Base-by-base conservation (phyloP, 2,888 invertebrate species). In the Plagodis dolabraria region DNA sequence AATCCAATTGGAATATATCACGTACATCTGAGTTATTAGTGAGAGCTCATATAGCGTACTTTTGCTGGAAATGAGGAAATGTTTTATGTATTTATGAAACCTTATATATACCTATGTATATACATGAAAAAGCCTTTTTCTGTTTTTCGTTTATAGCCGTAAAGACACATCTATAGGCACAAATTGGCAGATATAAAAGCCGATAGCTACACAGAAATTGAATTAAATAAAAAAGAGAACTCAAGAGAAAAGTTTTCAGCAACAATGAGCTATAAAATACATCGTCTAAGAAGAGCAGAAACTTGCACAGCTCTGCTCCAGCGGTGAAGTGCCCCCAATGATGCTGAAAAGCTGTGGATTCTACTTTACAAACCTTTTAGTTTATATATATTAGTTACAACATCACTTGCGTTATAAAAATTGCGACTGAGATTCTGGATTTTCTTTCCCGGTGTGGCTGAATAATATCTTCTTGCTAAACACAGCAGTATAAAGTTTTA, bases 191-290 rank as follows among this genome's bases (percentile, higher is more conserved):
- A 71, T 69, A 74, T 68, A 71, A 68, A 65, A 67, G 66, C 69
- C 72, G 69, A 68, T 69, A 71, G 63, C 74, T 76, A 83, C 83
- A 82, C 76, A 77, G 77, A 86, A 88, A 89, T 86, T 85, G 88
- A 90, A 89, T 88, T 86, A 86, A 86, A 89, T 81, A 80, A 83
- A 85, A 86, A 84, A 86, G 79, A 73, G 76, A 78, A 74, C 63
- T 72, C 78, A 78, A 79, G 79, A 75, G 76, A 82, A 86, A 88
- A 85, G 79, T 86, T 72, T 70, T 70, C 64, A 75, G 83, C 83
- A 85, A 89, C 89, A 92, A 87, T 87, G 86, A 75, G 81, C 86
- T 88, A 87, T 88, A 88, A 89, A 90, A 92, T 90, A 91, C 89
- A 91, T 90, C 86, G 88, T 83, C 82, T 73, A 85, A 60, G 67